Evolutionary conservation across 2,113 vertebrate genomes (phyloP), one percentile per base, ranked within the genome.

Genomic region (Pteronura brasiliensis): DNA sequence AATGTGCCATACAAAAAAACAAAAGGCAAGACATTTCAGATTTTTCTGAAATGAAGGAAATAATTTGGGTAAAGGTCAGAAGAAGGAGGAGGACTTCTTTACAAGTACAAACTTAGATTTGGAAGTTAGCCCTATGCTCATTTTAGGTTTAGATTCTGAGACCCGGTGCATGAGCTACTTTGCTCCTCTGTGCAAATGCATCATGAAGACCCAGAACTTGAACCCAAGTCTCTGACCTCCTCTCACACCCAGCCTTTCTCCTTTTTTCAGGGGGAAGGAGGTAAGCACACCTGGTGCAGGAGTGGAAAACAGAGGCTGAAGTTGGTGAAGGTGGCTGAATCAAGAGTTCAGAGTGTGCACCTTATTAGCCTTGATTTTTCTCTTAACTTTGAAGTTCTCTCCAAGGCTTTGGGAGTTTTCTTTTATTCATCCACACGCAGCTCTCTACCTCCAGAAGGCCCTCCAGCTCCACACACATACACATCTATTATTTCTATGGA

Each of bases 301-400:
- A 20, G 23, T 84, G 18, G 59, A 69, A 39, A 80, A 52, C 92
- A 77, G 36, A 91, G 88, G 7, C 31, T 7, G 71, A 89, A 81
- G 63, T 63, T 71, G 72, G 44, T 44, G 65, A 98, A 98, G 98
- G 98, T 97, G 98, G 97, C 97, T 95, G 97, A 96, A 98, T 98
- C 98, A 98, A 99, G 99, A 99, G 97, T 98, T 98, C 98, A 96
- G 97, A 98, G 99, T 98, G 98, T 99, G 98, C 98, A 99, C 98
- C 98, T 99, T 98, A 99, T 98, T 99, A 99, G 98, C 97, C 97
- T 98, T 98, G 96, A 96, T 98, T 99, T 99, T 99, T 99, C 98
- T 86, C 98, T 97, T 95, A 87, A 98, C 98, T 99, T 99, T 99
- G 98, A 99, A 99, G 98, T 98, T 97, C 88, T 96, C 97, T 98